Base-by-base conservation (phyloP, 2,888 invertebrate genomes). In the Sarcophaga subvicina region DNA sequence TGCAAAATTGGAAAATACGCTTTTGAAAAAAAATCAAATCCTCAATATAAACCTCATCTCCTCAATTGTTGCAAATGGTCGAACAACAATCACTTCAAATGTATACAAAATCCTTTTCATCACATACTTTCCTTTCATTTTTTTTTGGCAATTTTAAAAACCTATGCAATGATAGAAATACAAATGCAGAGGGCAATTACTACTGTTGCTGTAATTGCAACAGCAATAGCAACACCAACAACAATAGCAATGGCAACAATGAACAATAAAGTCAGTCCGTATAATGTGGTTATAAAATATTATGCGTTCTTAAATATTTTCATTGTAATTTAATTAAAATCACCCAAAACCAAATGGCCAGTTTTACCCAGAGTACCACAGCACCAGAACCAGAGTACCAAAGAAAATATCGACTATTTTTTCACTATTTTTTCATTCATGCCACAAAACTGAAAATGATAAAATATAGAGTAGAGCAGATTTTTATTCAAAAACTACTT, bases 311-410 rank as follows among this genome's bases (percentile, higher is more conserved):
- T 75, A 76, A 84, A 84, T 75, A 84, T 81, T 76, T 80, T 84
- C 84, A 81, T 87, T 87, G 87, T 84, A 87, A 87, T 87, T 87
- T 84, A 87, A 87, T 87, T 87, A 87, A 87, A 87, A 84, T 81
- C 84, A 87, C 84, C 76, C 54, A 54, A 54, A 85, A 80, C 84
- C 84, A 80, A 85, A 80, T 76, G 73, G 72, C 62, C 75, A 60
- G 76, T 64, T 75, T 17, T 54, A 17, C 12, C 12, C 54, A 54
- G 54, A 54, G 10, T 14, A 14, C 17, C 54, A 14, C 12, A 54
- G 17, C 37, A 37, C 10, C 8, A 10, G 37, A 0, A 54, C 12
- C 54, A 54, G 54, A 54, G 4, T 54, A 14, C 5, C 14, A 14
- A 2, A 14, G 5, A 14, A 4, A 54, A 54, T 14, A 14, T 54